Conservation (phyloP, 2,888 invertebrate species). For the Chloroclysta siterata region DNA sequence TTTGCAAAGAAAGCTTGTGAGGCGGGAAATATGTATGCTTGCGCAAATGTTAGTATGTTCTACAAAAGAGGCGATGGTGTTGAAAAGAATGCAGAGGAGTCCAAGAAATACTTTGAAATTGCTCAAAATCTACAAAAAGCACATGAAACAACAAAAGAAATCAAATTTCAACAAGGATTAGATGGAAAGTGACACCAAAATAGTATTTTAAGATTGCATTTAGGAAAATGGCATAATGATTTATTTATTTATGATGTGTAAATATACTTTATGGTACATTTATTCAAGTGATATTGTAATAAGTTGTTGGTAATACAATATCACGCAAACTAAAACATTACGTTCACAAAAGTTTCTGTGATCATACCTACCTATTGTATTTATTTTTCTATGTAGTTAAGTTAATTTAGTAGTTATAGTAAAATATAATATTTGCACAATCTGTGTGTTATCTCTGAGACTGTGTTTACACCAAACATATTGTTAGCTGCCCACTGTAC, state of each 20-base stretch:
- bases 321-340: no score
- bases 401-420: slow-evolving; percentile 13
- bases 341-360: background rate
- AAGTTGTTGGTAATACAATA: background rate
- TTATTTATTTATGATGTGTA: background rate
- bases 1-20: slow-evolving; percentile 93
- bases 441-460: slow-evolving; percentile 7
- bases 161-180: slow-evolving; percentile 85
- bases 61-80: slow-evolving; percentile 93
- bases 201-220: slow-evolving; percentile 19
- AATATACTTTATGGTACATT: no score
- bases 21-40: slow-evolving; percentile 93
- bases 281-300: no score
- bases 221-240: background rate
- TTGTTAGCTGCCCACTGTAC: no score
- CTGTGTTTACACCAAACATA: no score
- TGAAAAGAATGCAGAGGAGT: slow-evolving; percentile 88
- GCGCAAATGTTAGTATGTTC: slow-evolving; percentile 96
- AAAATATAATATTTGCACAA: slow-evolving; percentile 45
- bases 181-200: slow-evolving; percentile 25
- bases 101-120: slow-evolving; percentile 89
- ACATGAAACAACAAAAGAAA: slow-evolving; percentile 80
- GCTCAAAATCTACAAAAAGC: slow-evolving; percentile 90
- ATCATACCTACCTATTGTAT: slow-evolving; percentile 13
- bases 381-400: slow-evolving; percentile 28